Percentiles rank a stretch among this genome's conserved stretches.
phyloP scores from a whole-genome alignment of 2,797 vertebrate genomes.

The Lacerta agilis region DNA sequence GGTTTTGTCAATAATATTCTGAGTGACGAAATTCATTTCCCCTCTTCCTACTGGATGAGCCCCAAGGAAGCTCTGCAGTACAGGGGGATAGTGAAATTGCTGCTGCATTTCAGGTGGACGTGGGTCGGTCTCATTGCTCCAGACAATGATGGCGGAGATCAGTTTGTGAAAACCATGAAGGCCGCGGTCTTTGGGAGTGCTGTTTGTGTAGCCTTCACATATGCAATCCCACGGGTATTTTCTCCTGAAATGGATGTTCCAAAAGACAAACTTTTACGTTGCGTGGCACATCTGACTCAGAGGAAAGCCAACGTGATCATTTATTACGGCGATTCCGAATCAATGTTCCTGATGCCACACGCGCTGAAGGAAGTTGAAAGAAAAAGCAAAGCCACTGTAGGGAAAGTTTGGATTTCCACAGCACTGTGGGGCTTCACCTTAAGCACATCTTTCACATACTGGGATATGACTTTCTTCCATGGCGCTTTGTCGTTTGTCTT shows the following conservation, averaged over 20 bases:
- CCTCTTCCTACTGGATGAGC: slow-evolving; percentile 14
- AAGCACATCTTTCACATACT: slow-evolving; percentile 1
- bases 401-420: slow-evolving; percentile 27
- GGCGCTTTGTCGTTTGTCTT: neutral
- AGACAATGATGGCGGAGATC: neutral
- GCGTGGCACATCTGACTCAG: neutral
- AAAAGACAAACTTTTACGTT: fast-evolving
- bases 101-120: slow-evolving; percentile 1
- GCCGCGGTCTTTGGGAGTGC: neutral
- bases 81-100: neutral
- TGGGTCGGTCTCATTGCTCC: slow-evolving; percentile 3
- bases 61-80: slow-evolving; percentile 18
- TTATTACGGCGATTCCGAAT: slow-evolving; percentile 7
- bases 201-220: slow-evolving; percentile 21
- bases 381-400: neutral
- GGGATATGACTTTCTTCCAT: slow-evolving; percentile 10
- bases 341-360: slow-evolving; percentile 1
- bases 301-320: neutral
- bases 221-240: neutral
- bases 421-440: slow-evolving; percentile 17
- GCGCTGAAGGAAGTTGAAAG: neutral
- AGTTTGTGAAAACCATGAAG: slow-evolving; percentile 6
- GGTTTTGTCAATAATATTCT: slow-evolving; percentile 1
- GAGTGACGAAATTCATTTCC: neutral
- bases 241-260: fast-evolving